These are phyloP conservation scores for Pomatostomus ruficeps DNA, from an alignment of 2,113 vertebrate species.

Conservation along the genomic window DNA sequence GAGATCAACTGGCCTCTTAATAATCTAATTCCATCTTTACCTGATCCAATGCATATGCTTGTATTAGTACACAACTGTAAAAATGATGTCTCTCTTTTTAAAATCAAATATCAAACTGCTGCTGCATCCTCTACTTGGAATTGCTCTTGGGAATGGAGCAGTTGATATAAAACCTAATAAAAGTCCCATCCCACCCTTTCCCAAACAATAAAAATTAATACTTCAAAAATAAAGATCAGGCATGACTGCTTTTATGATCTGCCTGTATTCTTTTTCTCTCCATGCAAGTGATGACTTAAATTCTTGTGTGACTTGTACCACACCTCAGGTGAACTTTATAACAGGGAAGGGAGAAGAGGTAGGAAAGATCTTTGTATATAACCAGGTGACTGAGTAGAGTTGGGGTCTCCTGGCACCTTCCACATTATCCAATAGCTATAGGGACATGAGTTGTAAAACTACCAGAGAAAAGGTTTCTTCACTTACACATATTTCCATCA, in stretches of 20 bases:
- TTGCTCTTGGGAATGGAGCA: not conserved
- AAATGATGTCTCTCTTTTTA: not conserved
- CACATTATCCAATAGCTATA: not conserved
- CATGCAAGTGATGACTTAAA: rapidly evolving
- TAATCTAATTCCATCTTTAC: not conserved
- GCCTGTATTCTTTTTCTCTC: not conserved
- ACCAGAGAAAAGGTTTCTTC: not conserved
- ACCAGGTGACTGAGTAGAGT: not conserved
- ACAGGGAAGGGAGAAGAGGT: not conserved
- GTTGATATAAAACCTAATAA: not conserved
- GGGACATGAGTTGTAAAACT: not conserved
- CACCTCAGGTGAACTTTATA: not conserved
- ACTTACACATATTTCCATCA: not conserved
- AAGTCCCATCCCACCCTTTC: not conserved
- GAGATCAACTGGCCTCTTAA: not conserved
- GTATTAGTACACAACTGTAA: not conserved
- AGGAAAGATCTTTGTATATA: not conserved
- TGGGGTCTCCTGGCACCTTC: not conserved
- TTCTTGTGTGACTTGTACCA: not conserved
- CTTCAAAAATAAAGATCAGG: not conserved
- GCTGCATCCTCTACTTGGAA: not conserved
- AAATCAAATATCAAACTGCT: not conserved
- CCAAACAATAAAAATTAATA: not conserved
- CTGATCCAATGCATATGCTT: not conserved
- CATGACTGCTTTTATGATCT: not conserved